A percentile compares a stretch with the other conserved stretches of the same genome.
Conservation (phyloP, 2,113 vertebrate genomes). For the Motacilla alba region DNA sequence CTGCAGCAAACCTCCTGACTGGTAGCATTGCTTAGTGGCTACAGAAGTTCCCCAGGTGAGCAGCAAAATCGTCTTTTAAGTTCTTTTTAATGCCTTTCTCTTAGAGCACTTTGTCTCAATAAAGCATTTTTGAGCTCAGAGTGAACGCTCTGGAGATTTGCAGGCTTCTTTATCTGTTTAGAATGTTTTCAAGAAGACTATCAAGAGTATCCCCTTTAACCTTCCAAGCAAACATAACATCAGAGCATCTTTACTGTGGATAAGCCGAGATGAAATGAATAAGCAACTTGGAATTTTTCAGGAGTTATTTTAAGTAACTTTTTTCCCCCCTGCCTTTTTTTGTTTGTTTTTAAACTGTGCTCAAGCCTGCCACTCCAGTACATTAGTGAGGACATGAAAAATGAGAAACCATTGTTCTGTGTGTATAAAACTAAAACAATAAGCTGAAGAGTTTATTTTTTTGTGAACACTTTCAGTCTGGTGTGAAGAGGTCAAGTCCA, state of each 20-base stretch:
- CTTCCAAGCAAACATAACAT: not conserved
- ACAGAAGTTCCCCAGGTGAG: not conserved
- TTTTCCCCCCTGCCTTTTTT: not conserved
- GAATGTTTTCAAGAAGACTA: not conserved
- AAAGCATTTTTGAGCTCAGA: not conserved
- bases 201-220: not conserved
- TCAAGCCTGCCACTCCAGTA: not conserved
- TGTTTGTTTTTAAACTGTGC: not conserved
- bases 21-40: not conserved
- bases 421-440: not conserved
- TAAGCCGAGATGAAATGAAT: not conserved
- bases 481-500: not conserved
- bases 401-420: not conserved
- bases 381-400: not conserved
- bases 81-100: not conserved
- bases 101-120: not conserved
- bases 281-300: not conserved
- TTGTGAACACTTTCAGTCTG: conserved; percentile 28
- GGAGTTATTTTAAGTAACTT: not conserved
- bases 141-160: not conserved
- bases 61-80: not conserved
- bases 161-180: not conserved
- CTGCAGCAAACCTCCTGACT: not conserved
- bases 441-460: conserved; percentile 18
- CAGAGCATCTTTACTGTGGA: not conserved